Base-by-base conservation (phyloP, 2,797 vertebrate genomes). In the Acanthurus leucopareius region DNA sequence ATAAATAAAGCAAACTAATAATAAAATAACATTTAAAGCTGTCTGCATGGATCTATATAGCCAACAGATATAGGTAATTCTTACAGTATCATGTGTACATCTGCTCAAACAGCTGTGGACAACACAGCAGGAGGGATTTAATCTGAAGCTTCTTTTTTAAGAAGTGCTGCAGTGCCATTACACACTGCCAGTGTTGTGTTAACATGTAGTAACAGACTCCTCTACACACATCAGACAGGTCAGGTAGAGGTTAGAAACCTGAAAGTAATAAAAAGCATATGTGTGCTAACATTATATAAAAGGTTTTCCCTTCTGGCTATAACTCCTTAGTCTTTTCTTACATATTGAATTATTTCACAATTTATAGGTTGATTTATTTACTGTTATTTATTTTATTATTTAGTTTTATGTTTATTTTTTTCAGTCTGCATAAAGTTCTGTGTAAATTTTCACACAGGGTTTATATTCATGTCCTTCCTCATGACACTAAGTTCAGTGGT, bases 301-400 rank as follows among this genome's bases (percentile, higher is more conserved):
- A 32, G 2, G 28, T 32, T 32, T 32, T 32, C 4, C 2, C 28
- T 32, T 32, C 3, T 32, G 28, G 28, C 2, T 32, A 32, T 32
- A 32, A 32, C 28, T 32, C 28, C 4, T 32, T 32, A 32, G 4
- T 20, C 44, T 51, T 40, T 28, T 10, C 25, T 49, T 47, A 42
- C 47, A 28, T 20, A 14, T 17, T 42, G 0, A 61, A 58, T 79
- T 64, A 59, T 45, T 51, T 22, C 9, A 22, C 16, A 38, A 6
- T 60, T 68, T 65, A 77, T 49, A 20, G 19, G 1, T 28, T 56
- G 0, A 51, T 74, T 80, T 62, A 66, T 65, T 60, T 17, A 48
- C 35, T 51, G 13, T 52, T 9, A 25, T 58, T 66, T 67, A 58
- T 22, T 35, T 68, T 10, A 7, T 19, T 13, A 54, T 6, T 52